Conservation (phyloP, 2,888 invertebrate species). For the Anagyrus pseudococci region DNA sequence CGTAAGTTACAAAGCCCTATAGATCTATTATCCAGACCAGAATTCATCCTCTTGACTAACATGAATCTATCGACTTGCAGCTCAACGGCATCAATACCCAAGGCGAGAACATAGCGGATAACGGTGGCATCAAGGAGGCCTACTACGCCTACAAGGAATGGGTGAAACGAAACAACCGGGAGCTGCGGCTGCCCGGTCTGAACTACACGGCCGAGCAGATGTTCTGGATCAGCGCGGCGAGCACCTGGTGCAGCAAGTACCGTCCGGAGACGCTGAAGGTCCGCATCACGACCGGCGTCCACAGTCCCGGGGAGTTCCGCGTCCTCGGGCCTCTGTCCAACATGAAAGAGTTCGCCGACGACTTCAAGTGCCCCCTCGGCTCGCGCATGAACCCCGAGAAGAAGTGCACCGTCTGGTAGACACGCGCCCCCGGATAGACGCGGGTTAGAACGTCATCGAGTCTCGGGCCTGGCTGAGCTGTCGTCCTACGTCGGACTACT, state of each 20-base stretch:
- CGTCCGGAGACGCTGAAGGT: constrained; percentile 75
- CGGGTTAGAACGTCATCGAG: too few relatives aligned
- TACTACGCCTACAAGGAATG: constrained; percentile 84
- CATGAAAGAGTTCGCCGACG: constrained; percentile 66
- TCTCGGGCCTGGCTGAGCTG: too few relatives aligned
- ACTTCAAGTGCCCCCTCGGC: constrained; percentile 68
- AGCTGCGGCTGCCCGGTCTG: constrained; percentile 74
- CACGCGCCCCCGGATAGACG: too few relatives aligned
- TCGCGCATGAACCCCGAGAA: constrained; percentile 68
- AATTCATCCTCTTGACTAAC: neutral
- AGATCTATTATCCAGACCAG: neutral
- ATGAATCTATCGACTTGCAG: constrained; percentile 61
- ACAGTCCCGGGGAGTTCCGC: constrained; percentile 72
- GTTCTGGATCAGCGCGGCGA: constrained; percentile 68
- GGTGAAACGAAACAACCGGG: constrained; percentile 71
- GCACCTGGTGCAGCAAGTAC: constrained; percentile 69
- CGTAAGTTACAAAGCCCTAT: constrained; percentile 62
- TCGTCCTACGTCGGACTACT: too few relatives aligned
- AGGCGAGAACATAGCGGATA: constrained; percentile 95
- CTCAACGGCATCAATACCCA: constrained; percentile 91
- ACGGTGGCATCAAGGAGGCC: constrained; percentile 91
- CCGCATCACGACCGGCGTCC: constrained; percentile 79
- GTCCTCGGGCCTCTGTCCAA: constrained; percentile 69
- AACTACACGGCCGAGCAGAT: constrained; percentile 73
- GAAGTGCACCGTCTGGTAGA: constrained; percentile 70